phyloP scores from a whole-genome alignment of 2,888 invertebrate species.

The Euzophera pinguis region DNA sequence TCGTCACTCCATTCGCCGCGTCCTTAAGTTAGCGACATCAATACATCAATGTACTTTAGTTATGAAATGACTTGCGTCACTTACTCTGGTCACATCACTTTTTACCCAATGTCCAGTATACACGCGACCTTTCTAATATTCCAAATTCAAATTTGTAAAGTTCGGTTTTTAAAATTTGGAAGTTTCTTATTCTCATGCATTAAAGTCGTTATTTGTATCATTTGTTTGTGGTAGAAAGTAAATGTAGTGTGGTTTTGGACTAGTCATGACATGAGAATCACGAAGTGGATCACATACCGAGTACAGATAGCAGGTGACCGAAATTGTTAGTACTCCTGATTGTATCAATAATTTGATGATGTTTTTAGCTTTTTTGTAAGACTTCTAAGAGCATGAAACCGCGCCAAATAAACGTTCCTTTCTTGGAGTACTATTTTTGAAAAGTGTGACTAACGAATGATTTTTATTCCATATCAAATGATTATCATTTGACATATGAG shows the following conservation, averaged over 20 bases:
- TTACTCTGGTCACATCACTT: conserved; percentile 50
- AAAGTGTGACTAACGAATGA: too few relatives aligned
- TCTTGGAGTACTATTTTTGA: too few relatives aligned
- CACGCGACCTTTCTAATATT: conserved; percentile 53
- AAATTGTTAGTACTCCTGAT: conserved; percentile 23
- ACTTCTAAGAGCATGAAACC: too few relatives aligned
- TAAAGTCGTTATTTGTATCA: not conserved
- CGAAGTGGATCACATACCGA: conserved; percentile 43
- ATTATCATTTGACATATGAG: too few relatives aligned
- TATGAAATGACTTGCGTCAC: conserved; percentile 57
- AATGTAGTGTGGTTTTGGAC: not conserved
- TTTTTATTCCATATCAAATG: too few relatives aligned
- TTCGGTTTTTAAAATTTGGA: conserved; percentile 10
- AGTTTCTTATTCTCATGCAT: conserved; percentile 12
- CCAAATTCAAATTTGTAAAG: conserved; percentile 20
- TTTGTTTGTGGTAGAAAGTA: not conserved
- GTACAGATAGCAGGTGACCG: conserved; percentile 46
- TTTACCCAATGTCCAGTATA: conserved; percentile 39
- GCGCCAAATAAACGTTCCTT: too few relatives aligned
- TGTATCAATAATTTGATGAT: not conserved
- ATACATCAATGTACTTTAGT: too few relatives aligned
- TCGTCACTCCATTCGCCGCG: too few relatives aligned
- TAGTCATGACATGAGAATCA: conserved; percentile 42
- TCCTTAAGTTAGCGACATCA: too few relatives aligned
- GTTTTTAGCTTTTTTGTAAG: not conserved